These are phyloP conservation scores for Pantherophis alleghaniensis DNA, from an alignment of 2,797 vertebrate genomes.

Conservation along the genomic window DNA sequence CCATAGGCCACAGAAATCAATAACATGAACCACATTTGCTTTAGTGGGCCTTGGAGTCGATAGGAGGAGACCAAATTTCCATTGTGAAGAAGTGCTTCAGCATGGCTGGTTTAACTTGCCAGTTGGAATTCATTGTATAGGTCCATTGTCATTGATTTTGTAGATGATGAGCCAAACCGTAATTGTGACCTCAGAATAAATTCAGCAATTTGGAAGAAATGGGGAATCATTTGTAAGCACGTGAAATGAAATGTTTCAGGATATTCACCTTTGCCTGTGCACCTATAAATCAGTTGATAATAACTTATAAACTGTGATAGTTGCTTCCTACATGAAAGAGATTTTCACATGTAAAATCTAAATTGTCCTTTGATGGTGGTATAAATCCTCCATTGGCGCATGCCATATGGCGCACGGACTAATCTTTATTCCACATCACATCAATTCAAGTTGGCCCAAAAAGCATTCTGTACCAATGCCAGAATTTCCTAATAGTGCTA, in stretches of 20 bases:
- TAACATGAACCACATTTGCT: slow-evolving; percentile 48
- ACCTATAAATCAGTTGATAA: slow-evolving; percentile 35
- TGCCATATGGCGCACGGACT: background rate
- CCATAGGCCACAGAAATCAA: slow-evolving; percentile 50
- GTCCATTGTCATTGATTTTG: slow-evolving; percentile 29
- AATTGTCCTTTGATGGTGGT: background rate
- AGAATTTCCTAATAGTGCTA: background rate
- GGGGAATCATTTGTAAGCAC: background rate
- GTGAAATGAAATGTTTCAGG: background rate
- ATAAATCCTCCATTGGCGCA: background rate
- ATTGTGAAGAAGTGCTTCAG: slow-evolving; percentile 43
- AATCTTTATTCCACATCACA: background rate
- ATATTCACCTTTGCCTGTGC: slow-evolving; percentile 25
- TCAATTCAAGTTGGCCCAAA: background rate
- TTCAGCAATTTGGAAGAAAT: slow-evolving; percentile 20
- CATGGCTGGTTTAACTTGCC: slow-evolving; percentile 42
- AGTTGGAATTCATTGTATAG: slow-evolving; percentile 24
- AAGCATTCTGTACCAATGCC: background rate
- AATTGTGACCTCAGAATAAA: slow-evolving; percentile 1
- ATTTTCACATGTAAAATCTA: slow-evolving; percentile 5
- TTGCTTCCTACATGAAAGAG: slow-evolving; percentile 5
- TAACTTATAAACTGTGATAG: background rate
- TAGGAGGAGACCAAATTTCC: slow-evolving; percentile 48
- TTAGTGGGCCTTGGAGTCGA: slow-evolving; percentile 48
- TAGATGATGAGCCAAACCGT: slow-evolving; percentile 32